phyloP scores from a whole-genome alignment of 2,797 vertebrate genomes.

The Lerista edwardsae region DNA sequence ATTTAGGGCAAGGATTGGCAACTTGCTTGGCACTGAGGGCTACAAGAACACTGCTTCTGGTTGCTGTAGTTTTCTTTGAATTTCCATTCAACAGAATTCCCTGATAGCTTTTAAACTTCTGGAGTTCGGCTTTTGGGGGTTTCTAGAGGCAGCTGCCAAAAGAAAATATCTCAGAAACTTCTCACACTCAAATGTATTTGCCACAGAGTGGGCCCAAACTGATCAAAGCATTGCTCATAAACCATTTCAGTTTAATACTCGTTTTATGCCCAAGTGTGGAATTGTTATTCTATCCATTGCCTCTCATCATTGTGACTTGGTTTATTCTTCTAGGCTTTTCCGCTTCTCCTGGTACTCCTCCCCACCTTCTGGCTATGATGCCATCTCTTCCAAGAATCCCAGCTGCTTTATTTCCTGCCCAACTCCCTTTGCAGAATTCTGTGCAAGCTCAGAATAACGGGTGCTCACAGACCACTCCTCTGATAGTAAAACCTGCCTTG shows the following conservation, averaged over 20 bases:
- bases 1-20: neutral
- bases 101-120: neutral
- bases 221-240: neutral
- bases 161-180: neutral
- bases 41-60: neutral
- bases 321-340: conserved; percentile 15
- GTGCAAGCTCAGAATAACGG: neutral
- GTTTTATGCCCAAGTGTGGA: neutral
- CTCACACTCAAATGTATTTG: neutral
- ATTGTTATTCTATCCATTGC: neutral
- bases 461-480: neutral
- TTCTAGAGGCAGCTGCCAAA: neutral
- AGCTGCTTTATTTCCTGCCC: conserved; percentile 15
- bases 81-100: neutral
- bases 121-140: neutral
- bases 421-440: conserved; percentile 5
- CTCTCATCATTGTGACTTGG: neutral
- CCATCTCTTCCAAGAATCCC: conserved; percentile 4
- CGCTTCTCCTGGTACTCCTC: neutral
- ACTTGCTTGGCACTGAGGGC: neutral
- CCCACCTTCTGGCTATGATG: neutral
- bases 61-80: neutral
- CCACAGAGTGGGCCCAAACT: neutral
- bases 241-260: neutral
- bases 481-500: neutral